phyloP scores from a whole-genome alignment of 2,113 vertebrate genomes.

The Thunnus thynnus region DNA sequence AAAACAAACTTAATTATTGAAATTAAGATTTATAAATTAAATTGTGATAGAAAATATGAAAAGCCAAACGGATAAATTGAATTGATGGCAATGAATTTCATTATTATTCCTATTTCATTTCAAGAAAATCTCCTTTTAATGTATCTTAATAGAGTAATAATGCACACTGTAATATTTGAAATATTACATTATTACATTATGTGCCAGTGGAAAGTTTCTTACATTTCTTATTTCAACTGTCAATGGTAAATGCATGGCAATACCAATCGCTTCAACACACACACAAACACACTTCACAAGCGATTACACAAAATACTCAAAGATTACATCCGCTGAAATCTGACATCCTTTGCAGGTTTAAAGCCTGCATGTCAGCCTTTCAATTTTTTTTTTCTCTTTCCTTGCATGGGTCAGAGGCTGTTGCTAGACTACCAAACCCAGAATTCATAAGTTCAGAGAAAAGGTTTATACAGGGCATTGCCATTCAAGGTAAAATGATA shows the following conservation, averaged over 20 bases:
- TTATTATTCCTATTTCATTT: neutral
- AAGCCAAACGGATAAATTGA: neutral
- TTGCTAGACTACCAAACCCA: constrained; percentile 88
- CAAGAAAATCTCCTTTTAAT: neutral
- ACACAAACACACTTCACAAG: constrained; percentile 53
- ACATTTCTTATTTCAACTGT: constrained; percentile 39
- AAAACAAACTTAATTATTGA: neutral
- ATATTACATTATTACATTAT: neutral
- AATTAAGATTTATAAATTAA: neutral
- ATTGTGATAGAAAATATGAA: neutral
- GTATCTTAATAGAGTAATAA: neutral
- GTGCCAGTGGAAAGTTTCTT: constrained; percentile 15
- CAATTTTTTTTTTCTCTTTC: constrained; percentile 67
- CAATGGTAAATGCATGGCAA: constrained; percentile 43
- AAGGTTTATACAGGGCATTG: constrained; percentile 78
- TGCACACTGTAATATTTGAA: neutral
- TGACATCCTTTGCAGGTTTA: constrained; percentile 75
- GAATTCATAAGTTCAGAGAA: constrained; percentile 83
- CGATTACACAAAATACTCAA: constrained; percentile 76
- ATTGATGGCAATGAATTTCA: neutral
- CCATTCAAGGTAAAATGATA: constrained; percentile 79
- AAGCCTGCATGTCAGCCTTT: constrained; percentile 78
- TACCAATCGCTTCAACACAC: constrained; percentile 27
- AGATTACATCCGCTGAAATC: constrained; percentile 79
- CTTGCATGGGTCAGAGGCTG: constrained; percentile 85